phyloP scores from a whole-genome alignment of 2,797 vertebrate species.

The Scolopax bukidnonensis region DNA sequence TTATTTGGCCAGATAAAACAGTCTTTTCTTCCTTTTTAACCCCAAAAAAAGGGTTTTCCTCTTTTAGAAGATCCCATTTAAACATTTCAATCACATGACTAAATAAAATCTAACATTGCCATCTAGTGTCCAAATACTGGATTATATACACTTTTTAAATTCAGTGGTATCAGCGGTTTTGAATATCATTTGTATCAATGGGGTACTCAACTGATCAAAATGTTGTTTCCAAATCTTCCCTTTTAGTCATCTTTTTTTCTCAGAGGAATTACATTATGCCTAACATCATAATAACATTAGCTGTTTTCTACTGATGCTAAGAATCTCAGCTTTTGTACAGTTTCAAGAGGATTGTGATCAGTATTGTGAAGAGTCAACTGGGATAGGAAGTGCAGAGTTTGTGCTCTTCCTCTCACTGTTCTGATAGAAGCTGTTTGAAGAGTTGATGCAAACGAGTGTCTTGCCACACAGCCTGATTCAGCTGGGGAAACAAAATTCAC shows the following conservation, averaged over 20 bases:
- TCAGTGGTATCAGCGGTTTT: not conserved
- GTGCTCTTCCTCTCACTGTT: not conserved
- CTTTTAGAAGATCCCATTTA: not conserved
- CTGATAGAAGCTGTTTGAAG: not conserved
- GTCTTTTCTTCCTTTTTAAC: not conserved
- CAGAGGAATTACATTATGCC: not conserved
- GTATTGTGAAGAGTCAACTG: not conserved
- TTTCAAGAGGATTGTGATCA: not conserved
- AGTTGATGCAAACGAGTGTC: not conserved
- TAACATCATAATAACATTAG: not conserved
- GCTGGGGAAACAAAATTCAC: not conserved
- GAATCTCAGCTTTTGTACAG: not conserved
- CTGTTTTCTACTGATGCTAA: not conserved
- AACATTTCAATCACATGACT: conserved; percentile 54
- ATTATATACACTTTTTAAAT: not conserved
- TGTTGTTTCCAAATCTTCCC: not conserved
- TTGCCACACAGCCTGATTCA: not conserved
- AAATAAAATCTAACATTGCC: conserved; percentile 65
- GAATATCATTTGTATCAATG: not conserved
- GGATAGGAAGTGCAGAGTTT: not conserved
- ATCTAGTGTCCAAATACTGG: conserved; percentile 33
- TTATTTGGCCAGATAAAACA: not conserved
- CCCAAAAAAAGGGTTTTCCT: not conserved
- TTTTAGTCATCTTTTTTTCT: not conserved
- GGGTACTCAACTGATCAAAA: not conserved